Percentiles rank a stretch among this genome's conserved stretches.
Evolutionary conservation across 2,797 vertebrate genomes (phyloP).

Genomic region (Tragopan temminckii): DNA sequence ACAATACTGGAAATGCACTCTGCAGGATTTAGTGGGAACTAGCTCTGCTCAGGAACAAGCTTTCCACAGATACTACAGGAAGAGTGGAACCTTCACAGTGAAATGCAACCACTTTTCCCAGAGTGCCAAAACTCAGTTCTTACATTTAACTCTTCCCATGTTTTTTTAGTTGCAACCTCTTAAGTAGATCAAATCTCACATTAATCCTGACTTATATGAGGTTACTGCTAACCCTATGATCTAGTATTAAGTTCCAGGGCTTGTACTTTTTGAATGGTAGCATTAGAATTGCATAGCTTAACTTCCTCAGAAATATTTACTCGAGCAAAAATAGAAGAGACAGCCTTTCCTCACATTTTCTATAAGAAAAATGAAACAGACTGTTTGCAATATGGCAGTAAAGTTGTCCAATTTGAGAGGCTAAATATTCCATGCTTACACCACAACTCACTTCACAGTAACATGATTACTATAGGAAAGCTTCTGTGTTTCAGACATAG

Average conservation of each 20-base stretch:
- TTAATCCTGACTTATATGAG: not conserved
- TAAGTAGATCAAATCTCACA: not conserved
- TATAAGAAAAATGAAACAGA: not conserved
- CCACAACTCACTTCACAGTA: not conserved
- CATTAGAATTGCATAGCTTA: not conserved
- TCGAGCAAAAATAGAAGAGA: not conserved
- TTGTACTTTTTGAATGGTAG: not conserved
- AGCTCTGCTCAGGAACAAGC: not conserved
- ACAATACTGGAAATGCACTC: not conserved
- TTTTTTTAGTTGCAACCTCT: not conserved
- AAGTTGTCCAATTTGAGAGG: not conserved
- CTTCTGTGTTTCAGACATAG: rapidly evolving
- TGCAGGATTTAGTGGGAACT: not conserved
- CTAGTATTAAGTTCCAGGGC: not conserved
- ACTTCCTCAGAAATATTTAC: not conserved
- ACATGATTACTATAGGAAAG: rapidly evolving
- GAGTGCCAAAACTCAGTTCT: not conserved
- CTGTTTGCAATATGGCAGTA: not conserved
- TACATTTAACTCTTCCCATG: not conserved
- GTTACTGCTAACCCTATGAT: not conserved
- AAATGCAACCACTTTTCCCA: not conserved
- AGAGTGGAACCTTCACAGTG: rapidly evolving
- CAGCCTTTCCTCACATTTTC: not conserved
- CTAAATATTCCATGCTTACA: not conserved
- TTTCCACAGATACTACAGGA: rapidly evolving